phyloP scores from a whole-genome alignment of 2,797 vertebrate genomes.

The Paguma larvata region DNA sequence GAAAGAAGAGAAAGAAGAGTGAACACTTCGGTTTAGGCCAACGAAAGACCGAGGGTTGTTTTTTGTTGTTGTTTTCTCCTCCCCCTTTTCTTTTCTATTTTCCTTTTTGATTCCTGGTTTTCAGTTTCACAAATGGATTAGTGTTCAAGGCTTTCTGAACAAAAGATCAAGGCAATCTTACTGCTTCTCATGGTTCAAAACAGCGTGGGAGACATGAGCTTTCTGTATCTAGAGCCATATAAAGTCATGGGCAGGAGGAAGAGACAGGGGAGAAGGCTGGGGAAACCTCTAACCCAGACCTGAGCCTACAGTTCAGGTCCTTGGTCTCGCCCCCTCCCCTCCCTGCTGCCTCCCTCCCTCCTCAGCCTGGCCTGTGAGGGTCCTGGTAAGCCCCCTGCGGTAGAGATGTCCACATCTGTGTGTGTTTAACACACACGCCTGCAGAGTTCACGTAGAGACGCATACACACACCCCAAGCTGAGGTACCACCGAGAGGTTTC shows the following conservation, averaged over 20 bases:
- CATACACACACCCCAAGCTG: not conserved
- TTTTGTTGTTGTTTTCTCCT: not conserved
- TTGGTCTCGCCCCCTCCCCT: fast-evolving
- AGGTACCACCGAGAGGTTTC: not conserved
- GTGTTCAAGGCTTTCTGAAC: constrained; percentile 64
- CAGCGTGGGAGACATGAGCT: not conserved
- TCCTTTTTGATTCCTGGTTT: constrained; percentile 50
- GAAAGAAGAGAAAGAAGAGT: not conserved
- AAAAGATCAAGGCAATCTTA: constrained; percentile 69
- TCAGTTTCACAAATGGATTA: constrained; percentile 53
- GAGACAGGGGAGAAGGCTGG: not conserved
- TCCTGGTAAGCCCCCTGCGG: not conserved
- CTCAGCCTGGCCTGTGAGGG: not conserved
- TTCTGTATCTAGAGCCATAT: not conserved
- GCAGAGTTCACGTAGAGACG: not conserved
- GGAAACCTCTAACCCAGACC: not conserved
- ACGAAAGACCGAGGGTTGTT: constrained; percentile 41
- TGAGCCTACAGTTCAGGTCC: not conserved
- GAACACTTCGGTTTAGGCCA: not conserved
- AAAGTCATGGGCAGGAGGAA: constrained; percentile 30
- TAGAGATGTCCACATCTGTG: not conserved
- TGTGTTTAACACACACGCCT: not conserved
- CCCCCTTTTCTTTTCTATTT: not conserved
- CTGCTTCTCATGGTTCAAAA: constrained; percentile 43
- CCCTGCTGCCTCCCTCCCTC: too few relatives aligned